phyloP scores from a whole-genome alignment of 1,140 invertebrate genomes.

The Megathymus violae region DNA sequence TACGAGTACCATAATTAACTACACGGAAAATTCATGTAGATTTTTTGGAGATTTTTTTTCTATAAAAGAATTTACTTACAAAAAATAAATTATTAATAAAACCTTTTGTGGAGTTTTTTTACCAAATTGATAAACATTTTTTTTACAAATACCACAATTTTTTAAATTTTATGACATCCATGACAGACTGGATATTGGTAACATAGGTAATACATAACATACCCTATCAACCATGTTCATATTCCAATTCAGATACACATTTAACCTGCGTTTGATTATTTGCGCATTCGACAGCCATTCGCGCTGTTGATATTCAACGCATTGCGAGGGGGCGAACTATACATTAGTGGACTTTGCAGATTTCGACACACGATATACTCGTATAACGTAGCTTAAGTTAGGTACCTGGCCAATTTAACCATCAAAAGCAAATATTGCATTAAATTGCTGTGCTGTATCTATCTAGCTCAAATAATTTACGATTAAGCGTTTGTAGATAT shows the following conservation, averaged over 20 bases:
- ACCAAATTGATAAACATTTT: no score
- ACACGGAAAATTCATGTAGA: no score
- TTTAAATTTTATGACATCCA: no score
- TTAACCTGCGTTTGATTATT: not conserved
- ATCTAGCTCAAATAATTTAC: constrained; percentile 14
- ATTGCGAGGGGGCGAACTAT: constrained; percentile 8
- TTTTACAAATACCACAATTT: no score
- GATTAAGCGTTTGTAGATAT: not conserved
- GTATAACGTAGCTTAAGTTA: constrained; percentile 7
- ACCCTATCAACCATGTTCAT: not conserved
- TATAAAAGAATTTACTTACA: no score
- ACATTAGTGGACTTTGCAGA: constrained; percentile 8
- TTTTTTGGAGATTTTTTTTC: no score
- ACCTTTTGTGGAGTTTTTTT: no score
- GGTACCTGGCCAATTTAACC: constrained; percentile 20
- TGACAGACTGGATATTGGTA: no score
- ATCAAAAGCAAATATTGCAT: constrained; percentile 22
- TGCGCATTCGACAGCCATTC: constrained; percentile 1
- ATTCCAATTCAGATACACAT: not conserved
- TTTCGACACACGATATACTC: constrained; percentile 20
- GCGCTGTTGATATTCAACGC: not conserved
- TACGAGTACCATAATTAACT: no score
- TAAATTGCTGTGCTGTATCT: constrained; percentile 14
- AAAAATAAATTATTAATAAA: no score
- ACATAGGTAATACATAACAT: not conserved